Conservation (phyloP, 1,140 invertebrate species). For the Ectropis grisescens region DNA sequence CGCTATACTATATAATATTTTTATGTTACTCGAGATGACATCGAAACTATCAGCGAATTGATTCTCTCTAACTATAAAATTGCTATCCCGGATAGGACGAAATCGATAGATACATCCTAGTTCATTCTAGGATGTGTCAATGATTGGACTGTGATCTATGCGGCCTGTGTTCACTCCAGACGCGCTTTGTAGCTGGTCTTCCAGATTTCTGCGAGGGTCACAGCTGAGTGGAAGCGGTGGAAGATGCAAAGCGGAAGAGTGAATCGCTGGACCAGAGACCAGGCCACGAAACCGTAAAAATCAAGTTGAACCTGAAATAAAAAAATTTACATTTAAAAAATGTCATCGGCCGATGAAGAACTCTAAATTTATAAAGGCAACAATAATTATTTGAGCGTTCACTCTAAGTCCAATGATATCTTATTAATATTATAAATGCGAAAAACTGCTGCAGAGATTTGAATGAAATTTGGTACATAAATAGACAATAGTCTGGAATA, state of each 20-base stretch:
- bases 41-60: conserved; percentile 39
- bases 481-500: too few relatives aligned
- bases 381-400: too few relatives aligned
- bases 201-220: conserved; percentile 98
- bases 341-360: too few relatives aligned
- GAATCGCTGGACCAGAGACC: conserved; percentile 94
- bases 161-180: conserved; percentile 74
- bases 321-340: conserved; percentile 3
- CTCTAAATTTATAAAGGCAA: too few relatives aligned
- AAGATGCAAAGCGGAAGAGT: conserved; percentile 97
- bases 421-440: too few relatives aligned
- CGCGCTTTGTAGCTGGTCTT: conserved; percentile 96
- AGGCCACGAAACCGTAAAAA: conserved; percentile 94
- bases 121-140: conserved; percentile 19
- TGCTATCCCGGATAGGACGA: conserved; percentile 61
- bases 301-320: conserved; percentile 79
- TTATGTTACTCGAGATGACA: too few relatives aligned
- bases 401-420: too few relatives aligned
- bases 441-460: too few relatives aligned
- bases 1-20: too few relatives aligned
- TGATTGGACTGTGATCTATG: conserved; percentile 19
- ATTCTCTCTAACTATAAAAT: conserved; percentile 45
- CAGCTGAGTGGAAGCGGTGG: conserved; percentile 96
- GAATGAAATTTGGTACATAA: too few relatives aligned
- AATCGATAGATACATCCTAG: conserved; percentile 30